Base-by-base conservation (phyloP, 2,113 vertebrate species). In the Solea senegalensis region DNA sequence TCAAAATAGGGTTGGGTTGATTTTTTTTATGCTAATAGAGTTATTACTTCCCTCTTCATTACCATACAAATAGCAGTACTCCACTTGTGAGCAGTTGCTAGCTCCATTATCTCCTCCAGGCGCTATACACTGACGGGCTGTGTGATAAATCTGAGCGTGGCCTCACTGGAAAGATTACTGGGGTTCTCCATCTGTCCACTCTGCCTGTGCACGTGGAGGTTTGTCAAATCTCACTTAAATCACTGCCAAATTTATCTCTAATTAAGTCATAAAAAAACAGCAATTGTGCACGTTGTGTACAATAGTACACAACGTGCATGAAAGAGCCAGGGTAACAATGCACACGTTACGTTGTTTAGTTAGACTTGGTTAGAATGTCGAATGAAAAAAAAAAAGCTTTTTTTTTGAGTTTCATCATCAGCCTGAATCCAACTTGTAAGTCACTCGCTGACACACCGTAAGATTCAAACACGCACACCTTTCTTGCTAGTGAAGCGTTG, bases 401-500 rank as follows among this genome's bases (percentile, higher is more conserved):
- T n/a, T n/a, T n/a, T n/a, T 34, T 34, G 34, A 34, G 34, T 34
- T 34, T 4, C 3, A 34, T 34, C 34, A 34, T 3, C 34, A 34
- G 5, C 34, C 34, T 34, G 2, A 34, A 34, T 34, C 5, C 34
- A 34, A 34, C 34, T 34, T 34, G 34, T 6, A 34, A 34, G 5
- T 34, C 34, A 6, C 34, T 34, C 34, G 1, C 21, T 21, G 21
- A 21, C 50, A 21, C 55, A 52, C 49, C 61, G 40, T 21, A 50
- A 70, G 53, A 41, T 61, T 60, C 27, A 8, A 56, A 46, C 51
- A 44, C 21, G 64, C 26, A 53, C 52, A 39, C n/a, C 57, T 26
- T 43, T 59, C 65, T 63, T 61, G 53, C 75, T 72, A 72, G 69
- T 89, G 83, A 91, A 91, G 89, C 77, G 91, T 91, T 92, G 74